Conservation (phyloP, 2,888 invertebrate genomes). For the Pseudococcus longispinus region DNA sequence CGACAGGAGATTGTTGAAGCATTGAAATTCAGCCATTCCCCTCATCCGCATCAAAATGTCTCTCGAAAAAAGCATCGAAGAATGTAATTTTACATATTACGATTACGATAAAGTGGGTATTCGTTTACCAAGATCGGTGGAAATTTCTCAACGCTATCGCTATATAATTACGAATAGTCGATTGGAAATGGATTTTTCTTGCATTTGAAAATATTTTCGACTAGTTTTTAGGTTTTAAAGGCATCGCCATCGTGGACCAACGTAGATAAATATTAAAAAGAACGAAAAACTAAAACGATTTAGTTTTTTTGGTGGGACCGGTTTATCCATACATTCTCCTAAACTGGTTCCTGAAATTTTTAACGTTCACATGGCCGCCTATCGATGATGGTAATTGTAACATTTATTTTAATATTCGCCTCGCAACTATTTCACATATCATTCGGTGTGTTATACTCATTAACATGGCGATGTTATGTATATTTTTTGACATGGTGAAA, state of each 20-base stretch:
- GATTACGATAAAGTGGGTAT: neutral
- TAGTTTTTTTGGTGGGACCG: slow-evolving; percentile 4
- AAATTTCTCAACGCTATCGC: neutral
- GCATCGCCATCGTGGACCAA: neutral
- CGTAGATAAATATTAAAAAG: neutral
- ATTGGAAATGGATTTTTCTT: slow-evolving; percentile 13
- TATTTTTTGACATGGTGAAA: slow-evolving; percentile 21
- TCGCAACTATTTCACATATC: neutral
- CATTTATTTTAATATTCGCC: slow-evolving; percentile 52
- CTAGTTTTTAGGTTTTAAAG: neutral
- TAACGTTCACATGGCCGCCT: slow-evolving; percentile 6
- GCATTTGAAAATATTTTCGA: neutral
- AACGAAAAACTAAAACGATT: neutral
- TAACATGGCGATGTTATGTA: slow-evolving; percentile 26
- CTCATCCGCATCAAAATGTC: neutral
- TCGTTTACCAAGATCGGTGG: too few species aligned
- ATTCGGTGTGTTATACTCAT: slow-evolving; percentile 4
- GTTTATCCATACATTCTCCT: neutral
- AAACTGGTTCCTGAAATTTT: slow-evolving; percentile 21
- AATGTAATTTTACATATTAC: neutral
- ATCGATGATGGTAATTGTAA: slow-evolving; percentile 42
- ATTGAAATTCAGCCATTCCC: neutral
- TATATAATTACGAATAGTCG: neutral
- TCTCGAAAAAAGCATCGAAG: neutral
- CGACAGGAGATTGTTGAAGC: neutral